Percentiles rank a stretch among this genome's conserved stretches.
phyloP scores from a whole-genome alignment of 2,888 invertebrate genomes.

The Vanessa cardui region DNA sequence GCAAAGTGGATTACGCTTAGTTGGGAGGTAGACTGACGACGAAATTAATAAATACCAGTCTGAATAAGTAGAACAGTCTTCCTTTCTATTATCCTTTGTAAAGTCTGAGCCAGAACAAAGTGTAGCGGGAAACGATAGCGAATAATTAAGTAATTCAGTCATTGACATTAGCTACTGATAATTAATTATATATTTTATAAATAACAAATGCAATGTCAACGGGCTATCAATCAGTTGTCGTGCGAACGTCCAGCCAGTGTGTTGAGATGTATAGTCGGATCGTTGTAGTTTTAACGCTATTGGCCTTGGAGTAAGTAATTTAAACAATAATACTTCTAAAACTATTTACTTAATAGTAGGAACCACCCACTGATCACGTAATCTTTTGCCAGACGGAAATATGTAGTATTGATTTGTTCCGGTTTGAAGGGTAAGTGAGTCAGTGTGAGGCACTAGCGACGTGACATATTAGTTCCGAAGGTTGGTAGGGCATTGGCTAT shows the following conservation, averaged over 20 bases:
- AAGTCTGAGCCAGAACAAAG: neutral
- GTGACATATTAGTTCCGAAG: too few relatives aligned
- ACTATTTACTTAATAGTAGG: neutral
- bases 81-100: too few relatives aligned
- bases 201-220: conserved; percentile 28
- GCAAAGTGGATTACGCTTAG: too few relatives aligned
- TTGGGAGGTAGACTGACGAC: too few relatives aligned
- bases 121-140: neutral
- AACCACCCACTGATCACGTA: too few relatives aligned
- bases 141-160: conserved; percentile 13
- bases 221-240: conserved; percentile 29
- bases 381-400: too few relatives aligned
- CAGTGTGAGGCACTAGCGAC: too few relatives aligned
- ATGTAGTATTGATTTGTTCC: too few relatives aligned
- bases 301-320: conserved; percentile 22
- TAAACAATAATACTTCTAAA: neutral
- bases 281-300: conserved; percentile 7
- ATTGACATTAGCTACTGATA: conserved; percentile 15
- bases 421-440: too few relatives aligned
- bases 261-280: conserved; percentile 13
- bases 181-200: conserved; percentile 15
- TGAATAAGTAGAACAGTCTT: too few relatives aligned
- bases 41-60: too few relatives aligned
- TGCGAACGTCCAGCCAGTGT: conserved; percentile 4
- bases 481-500: too few relatives aligned